These are phyloP conservation scores for Pseudocheirus occidentalis DNA, from an alignment of 2,797 vertebrate species.

Conservation along the genomic window DNA sequence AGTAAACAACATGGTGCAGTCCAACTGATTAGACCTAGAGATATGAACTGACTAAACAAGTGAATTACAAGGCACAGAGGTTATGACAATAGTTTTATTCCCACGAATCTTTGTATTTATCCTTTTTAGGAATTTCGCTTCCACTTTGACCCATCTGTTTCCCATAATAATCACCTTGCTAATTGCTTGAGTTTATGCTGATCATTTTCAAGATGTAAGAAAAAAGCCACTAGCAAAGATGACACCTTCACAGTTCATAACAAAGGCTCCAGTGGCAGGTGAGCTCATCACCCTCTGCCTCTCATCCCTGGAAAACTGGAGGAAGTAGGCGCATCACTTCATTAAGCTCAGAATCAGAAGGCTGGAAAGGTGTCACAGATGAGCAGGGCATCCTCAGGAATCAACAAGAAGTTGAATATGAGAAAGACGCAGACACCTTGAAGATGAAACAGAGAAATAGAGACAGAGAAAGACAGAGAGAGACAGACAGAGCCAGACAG, in stretches of 20 bases:
- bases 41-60: not conserved
- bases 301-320: slow-evolving; percentile 5
- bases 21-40: not conserved
- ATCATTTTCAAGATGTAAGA: slow-evolving; percentile 10
- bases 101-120: not conserved
- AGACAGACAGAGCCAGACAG: no score
- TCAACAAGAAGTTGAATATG: slow-evolving; percentile 39
- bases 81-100: not conserved
- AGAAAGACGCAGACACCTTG: slow-evolving; percentile 26
- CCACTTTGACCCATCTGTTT: slow-evolving; percentile 7
- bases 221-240: not conserved
- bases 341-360: slow-evolving; percentile 22
- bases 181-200: slow-evolving; percentile 50
- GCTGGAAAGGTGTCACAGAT: slow-evolving; percentile 7
- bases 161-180: slow-evolving; percentile 46
- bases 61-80: not conserved
- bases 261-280: slow-evolving; percentile 30
- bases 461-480: no score
- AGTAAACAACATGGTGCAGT: not conserved
- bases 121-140: not conserved
- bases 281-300: not conserved
- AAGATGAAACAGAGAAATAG: slow-evolving; percentile 44
- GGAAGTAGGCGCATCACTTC: slow-evolving; percentile 33
- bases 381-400: slow-evolving; percentile 47
- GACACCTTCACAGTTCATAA: slow-evolving; percentile 31